phyloP scores from a whole-genome alignment of 2,113 vertebrate species.

The Vulpes lagopus region DNA sequence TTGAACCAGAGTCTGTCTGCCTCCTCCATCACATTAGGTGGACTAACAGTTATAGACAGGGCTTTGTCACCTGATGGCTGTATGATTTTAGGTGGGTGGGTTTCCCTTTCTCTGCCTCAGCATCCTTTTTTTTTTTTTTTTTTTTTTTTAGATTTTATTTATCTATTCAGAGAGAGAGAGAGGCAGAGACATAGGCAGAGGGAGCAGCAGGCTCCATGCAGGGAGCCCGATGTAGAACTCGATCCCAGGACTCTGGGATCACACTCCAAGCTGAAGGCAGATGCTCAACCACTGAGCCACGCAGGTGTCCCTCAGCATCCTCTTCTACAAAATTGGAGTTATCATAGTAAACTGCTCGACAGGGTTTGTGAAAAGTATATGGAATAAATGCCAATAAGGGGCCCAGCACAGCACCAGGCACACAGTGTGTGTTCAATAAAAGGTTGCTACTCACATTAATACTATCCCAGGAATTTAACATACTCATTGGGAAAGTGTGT shows the following conservation, averaged over 20 bases:
- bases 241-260: too few species aligned
- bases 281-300: too few species aligned
- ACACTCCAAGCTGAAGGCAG: too few species aligned
- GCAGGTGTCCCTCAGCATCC: neutral
- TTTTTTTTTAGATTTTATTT: too few species aligned
- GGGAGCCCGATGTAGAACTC: too few species aligned
- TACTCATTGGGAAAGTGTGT: neutral
- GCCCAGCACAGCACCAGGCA: neutral
- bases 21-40: neutral
- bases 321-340: neutral
- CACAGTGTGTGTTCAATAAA: neutral
- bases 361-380: neutral
- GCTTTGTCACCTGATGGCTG: neutral
- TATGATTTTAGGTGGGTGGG: neutral
- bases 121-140: neutral
- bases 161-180: too few species aligned
- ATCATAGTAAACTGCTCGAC: neutral
- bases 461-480: neutral
- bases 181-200: too few species aligned
- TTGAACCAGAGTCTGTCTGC: neutral
- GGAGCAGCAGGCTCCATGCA: too few species aligned
- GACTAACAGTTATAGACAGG: neutral
- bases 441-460: neutral
- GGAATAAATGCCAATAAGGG: neutral
- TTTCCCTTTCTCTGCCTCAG: conserved; percentile 8